Evolutionary conservation across 1,140 invertebrate genomes (phyloP).

Genomic region (Triops longicaudatus): DNA sequence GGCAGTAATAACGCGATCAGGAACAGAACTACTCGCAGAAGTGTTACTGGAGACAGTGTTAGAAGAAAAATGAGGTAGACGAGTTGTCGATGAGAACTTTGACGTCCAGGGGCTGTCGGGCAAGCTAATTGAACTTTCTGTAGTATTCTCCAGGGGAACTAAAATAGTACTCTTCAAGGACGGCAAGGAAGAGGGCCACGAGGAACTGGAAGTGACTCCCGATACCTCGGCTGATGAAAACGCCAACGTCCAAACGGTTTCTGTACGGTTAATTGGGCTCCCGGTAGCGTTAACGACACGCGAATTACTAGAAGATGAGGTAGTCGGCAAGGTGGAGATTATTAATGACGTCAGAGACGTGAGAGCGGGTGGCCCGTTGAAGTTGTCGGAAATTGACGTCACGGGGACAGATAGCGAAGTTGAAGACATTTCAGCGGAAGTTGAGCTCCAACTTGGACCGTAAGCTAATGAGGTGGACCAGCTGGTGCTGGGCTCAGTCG

Average conservation of each 20-base stretch:
- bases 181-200: neutral
- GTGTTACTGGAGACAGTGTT: neutral
- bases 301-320: neutral
- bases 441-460: conserved; percentile 5
- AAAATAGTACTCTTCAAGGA: neutral
- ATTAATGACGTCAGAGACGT: neutral
- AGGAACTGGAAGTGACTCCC: neutral
- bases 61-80: neutral
- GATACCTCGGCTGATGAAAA: neutral
- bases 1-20: neutral
- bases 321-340: neutral
- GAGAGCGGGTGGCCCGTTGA: neutral
- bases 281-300: neutral
- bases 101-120: neutral
- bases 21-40: neutral
- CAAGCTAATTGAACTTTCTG: neutral
- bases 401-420: neutral
- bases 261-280: neutral
- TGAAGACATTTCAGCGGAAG: neutral
- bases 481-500: neutral
- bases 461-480: neutral
- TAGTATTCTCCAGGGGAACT: neutral
- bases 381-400: neutral
- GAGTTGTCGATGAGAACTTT: neutral
- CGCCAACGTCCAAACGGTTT: neutral